Evolutionary conservation across 2,888 invertebrate species (phyloP), one percentile per base, ranked within the genome.

Genomic region (Sclerodermus sp.): DNA sequence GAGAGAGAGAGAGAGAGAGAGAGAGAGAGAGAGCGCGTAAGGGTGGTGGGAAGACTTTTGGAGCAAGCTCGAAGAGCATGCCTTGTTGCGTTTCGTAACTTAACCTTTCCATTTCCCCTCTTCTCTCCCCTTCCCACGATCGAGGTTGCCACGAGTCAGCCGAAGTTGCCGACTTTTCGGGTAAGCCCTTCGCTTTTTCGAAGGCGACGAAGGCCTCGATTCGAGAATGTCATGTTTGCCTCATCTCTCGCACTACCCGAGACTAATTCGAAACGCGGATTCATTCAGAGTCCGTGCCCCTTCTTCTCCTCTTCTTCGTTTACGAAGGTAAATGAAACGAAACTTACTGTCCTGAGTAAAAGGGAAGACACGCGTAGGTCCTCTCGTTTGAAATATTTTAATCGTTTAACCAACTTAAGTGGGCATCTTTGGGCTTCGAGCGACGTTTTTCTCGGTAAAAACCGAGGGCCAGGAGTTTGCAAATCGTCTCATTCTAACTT

Each of bases 71-170:
- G 31, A 31, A 6, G 31, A 31, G 12, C 31, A 13, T 8, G 51
- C 53, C 23, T 3, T 51, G 61, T 55, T 58, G 63, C 62, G 62
- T 71, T 73, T 73, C 70, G 69, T 73, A 72, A 74, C 63, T 58
- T 64, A 70, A 71, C 69, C 73, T 71, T 73, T 73, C 67, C 62
- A 57, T 67, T 65, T 66, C 61, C 66, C 64, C 67, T 57, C 51
- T 29, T 58, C 53, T 51, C 14, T 31, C 32, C 42, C 41, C 39
- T 42, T 32, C 34, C 29, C 30, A 12, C 34, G 34, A 34, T n/a
- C 12, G 13, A 12, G 6, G 34, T 8, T 34, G 34, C 53, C 51
- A 39, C 48, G 42, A 34, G 34, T 4, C 30, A 10, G 30, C 30
- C 29, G n/a, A n/a, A n/a, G n/a, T n/a, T n/a, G n/a, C n/a, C n/a